Percentiles rank a stretch among this genome's conserved stretches.
Evolutionary conservation across 2,113 vertebrate species (phyloP).

Genomic region (Pterophyllum scalare): DNA sequence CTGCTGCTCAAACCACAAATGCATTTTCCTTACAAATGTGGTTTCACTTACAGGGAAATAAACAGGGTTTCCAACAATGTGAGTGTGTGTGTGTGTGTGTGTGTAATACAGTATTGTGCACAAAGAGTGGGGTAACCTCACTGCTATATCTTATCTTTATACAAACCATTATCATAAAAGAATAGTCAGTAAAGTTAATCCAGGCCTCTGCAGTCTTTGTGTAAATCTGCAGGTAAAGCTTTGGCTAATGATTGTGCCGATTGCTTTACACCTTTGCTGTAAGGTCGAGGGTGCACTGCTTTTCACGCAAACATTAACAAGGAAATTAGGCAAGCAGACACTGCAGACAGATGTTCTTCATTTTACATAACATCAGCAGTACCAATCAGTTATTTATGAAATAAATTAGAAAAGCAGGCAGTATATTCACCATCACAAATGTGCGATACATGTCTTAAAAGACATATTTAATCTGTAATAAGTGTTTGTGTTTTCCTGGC

Average conservation of each 20-base stretch:
- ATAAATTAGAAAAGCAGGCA: background rate
- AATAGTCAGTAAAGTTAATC: background rate
- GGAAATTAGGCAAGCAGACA: background rate
- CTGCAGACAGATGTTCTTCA: background rate
- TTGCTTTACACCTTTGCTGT: background rate
- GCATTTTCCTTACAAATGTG: no score
- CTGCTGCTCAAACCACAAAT: no score
- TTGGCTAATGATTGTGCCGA: conserved; percentile 16
- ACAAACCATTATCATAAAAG: background rate
- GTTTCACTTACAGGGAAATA: no score
- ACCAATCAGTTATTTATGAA: background rate
- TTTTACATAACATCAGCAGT: background rate
- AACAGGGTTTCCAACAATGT: no score
- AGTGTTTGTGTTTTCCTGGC: background rate
- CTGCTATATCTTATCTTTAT: background rate
- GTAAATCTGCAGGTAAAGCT: background rate
- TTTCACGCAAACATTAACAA: background rate
- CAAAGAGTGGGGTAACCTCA: background rate
- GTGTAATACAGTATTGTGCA: no score
- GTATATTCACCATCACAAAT: background rate
- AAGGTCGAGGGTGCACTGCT: background rate
- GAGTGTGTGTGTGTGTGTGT: no score
- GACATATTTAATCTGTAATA: background rate
- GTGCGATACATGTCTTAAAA: background rate
- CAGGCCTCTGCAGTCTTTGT: background rate